Conservation (phyloP, 1,140 invertebrate species). For the Hydropsyche tenuis region DNA sequence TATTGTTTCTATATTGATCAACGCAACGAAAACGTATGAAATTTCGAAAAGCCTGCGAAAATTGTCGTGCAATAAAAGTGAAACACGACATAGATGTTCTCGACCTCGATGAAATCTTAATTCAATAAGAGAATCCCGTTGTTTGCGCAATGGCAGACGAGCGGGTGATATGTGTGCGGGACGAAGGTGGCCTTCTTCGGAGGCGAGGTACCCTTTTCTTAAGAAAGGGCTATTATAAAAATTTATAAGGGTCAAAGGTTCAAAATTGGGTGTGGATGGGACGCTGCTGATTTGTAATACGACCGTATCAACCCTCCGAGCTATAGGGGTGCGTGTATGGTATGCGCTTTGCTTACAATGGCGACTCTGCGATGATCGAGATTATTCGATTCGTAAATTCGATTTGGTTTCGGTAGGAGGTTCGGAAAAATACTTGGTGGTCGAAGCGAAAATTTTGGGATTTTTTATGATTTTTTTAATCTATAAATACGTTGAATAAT, state of each 20-base stretch:
- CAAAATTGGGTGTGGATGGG: constrained; percentile 37
- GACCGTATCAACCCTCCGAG: neutral
- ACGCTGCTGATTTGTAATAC: constrained; percentile 37
- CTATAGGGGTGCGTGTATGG: neutral
- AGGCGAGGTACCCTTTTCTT: neutral
- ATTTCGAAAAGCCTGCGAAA: no score
- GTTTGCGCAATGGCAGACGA: neutral
- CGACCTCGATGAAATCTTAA: constrained; percentile 6
- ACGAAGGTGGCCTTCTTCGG: neutral
- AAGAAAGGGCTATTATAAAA: constrained; percentile 42
- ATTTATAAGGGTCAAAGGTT: constrained; percentile 41
- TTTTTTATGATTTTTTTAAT: no score
- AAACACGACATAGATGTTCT: no score
- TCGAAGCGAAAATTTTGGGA: no score
- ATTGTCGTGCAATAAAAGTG: no score
- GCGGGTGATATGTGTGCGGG: neutral
- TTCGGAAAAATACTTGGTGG: no score
- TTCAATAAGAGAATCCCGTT: neutral
- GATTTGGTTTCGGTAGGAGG: neutral
- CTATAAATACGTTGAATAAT: no score
- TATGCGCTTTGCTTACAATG: neutral
- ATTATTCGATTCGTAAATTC: constrained; percentile 22
- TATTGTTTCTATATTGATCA: constrained; percentile 1
- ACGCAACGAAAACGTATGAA: no score
- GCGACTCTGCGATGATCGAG: constrained; percentile 26